Evolutionary conservation across 2,113 vertebrate genomes (phyloP).

Genomic region (Pseudonaja textilis): DNA sequence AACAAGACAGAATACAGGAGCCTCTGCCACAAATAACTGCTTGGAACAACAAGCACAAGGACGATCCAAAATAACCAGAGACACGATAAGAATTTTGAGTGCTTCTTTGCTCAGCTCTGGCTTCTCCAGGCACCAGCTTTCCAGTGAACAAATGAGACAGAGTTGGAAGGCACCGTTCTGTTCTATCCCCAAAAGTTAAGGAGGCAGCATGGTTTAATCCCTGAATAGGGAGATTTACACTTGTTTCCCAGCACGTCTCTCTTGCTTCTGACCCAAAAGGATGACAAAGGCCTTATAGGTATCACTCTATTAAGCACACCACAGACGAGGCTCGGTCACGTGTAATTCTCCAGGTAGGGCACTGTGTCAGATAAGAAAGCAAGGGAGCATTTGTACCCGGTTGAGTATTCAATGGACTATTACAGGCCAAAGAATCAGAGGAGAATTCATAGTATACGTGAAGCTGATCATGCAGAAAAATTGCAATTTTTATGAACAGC

Average conservation of each 20-base stretch:
- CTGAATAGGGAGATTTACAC: background rate
- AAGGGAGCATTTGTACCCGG: background rate
- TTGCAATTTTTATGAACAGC: background rate
- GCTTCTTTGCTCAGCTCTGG: background rate
- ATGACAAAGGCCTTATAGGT: background rate
- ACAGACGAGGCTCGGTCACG: background rate
- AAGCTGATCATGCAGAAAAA: background rate
- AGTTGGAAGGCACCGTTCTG: background rate
- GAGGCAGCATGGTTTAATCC: background rate
- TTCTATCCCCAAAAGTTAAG: background rate
- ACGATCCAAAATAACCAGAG: conserved; percentile 19
- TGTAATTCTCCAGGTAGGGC: background rate
- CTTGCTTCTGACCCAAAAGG: background rate
- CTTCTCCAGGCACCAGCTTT: background rate
- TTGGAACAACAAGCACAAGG: background rate
- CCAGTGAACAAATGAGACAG: background rate
- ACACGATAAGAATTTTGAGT: background rate
- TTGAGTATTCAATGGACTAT: background rate
- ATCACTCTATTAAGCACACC: background rate
- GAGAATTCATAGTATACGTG: background rate
- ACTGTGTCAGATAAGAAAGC: background rate
- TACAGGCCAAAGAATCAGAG: background rate
- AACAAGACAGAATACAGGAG: conserved; percentile 8
- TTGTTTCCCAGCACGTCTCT: background rate
- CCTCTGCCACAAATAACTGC: background rate